Base-by-base conservation (phyloP, 2,888 invertebrate species). In the Perithous albicinctus region DNA sequence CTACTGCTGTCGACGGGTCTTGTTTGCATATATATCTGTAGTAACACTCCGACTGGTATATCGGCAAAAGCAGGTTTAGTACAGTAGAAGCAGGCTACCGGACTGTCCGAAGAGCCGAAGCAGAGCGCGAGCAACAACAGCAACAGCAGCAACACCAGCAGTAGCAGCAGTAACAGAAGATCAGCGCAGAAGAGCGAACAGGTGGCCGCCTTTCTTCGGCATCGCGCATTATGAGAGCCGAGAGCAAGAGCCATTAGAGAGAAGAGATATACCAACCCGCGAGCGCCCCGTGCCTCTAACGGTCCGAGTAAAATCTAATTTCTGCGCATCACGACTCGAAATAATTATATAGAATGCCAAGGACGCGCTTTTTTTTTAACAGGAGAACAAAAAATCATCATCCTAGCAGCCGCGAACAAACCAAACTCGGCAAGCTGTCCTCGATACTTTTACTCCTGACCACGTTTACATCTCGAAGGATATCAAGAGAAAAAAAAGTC, bases 201-300 rank as follows among this genome's bases (percentile, higher is more conserved):
- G 86, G 85, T 83, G 86, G 83, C 82, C 87, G 85, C 86, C 73
- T 88, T 88, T 88, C 83, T 81, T 83, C 63, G 80, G 66, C 61
- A 80, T 70, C 80, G 79, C 82, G 81, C 86, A 87, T 86, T 85
- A 84, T 38, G 73, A 63, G 73, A 85, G 84, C 81, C 75, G 82
- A 81, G 83, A 83, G 61, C 77, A 81, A 83, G 85, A 83, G 78
- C 82, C 81, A 84, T 70, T 80, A 85, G 69, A 80, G 26, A 69
- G 51, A 54, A 46, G 38, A n/a, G n/a, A n/a, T n/a, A n/a, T n/a
- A n/a, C n/a, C n/a, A n/a, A n/a, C 63, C 43, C 32, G 26, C 69
- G 26, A 7, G 43, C 32, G 43, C 64, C 51, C 38, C 72, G 54
- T 54, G 74, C 66, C 51, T 80, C 78, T 84, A 84, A 85, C 85